A percentile compares a stretch with the other conserved stretches of the same genome.
Evolutionary conservation across 2,797 vertebrate species (phyloP).

Genomic region (Lagodon rhomboides): DNA sequence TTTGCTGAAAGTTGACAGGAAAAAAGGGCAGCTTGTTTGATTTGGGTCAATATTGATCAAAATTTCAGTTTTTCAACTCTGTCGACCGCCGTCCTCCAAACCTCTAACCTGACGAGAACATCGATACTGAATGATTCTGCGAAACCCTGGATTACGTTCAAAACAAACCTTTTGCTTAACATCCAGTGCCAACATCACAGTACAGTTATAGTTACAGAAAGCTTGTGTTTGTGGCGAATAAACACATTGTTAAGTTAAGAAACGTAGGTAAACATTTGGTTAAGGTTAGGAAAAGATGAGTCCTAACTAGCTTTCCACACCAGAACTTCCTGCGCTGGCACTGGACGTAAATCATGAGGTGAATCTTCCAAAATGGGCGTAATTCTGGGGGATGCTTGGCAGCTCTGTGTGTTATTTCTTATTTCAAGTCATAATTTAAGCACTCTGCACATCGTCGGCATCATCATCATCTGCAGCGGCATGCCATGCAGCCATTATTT

Average conservation of each 20-base stretch:
- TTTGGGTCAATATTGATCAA: not conserved
- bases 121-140: not conserved
- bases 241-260: not conserved
- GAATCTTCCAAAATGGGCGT: not conserved
- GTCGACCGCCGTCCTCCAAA: not conserved
- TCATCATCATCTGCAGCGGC: not conserved
- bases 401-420: not conserved
- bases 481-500: not conserved
- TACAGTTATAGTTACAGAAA: not conserved
- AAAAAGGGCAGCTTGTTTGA: not conserved
- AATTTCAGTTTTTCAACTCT: not conserved
- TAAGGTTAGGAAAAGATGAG: not conserved
- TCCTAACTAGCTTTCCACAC: too few relatives aligned
- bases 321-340: not conserved
- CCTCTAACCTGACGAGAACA: not conserved
- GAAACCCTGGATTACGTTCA: too few relatives aligned
- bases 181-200: too few relatives aligned
- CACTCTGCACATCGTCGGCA: not conserved
- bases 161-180: too few relatives aligned
- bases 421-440: not conserved
- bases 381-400: not conserved
- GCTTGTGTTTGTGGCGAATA: not conserved
- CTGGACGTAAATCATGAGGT: not conserved
- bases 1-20: not conserved
- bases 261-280: not conserved